Percentiles rank a stretch among this genome's conserved stretches.
Evolutionary conservation across 2,113 vertebrate species (phyloP).

Genomic region (Coracopsis vasa): DNA sequence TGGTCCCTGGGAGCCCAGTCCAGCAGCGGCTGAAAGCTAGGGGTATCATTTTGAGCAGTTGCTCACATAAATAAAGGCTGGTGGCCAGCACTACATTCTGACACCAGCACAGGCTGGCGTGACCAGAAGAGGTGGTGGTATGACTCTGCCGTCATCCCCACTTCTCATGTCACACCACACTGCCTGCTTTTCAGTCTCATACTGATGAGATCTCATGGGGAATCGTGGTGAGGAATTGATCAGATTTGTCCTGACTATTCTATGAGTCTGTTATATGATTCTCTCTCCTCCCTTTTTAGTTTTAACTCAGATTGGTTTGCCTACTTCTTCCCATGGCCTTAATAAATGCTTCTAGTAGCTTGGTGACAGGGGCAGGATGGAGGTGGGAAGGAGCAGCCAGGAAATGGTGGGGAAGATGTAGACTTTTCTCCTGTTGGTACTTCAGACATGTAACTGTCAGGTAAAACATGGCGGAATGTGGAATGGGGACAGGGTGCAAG

Average conservation of each 20-base stretch:
- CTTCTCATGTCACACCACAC: background rate
- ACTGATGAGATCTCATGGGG: background rate
- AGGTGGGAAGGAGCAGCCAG: background rate
- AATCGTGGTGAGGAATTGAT: background rate
- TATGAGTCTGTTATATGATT: background rate
- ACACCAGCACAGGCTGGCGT: background rate
- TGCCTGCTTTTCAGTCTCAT: background rate
- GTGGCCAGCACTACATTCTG: background rate
- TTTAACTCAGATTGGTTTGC: background rate
- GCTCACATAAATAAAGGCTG: background rate
- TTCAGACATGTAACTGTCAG: background rate
- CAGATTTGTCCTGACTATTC: background rate
- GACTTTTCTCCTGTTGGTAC: background rate
- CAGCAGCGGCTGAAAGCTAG: background rate
- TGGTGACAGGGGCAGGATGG: background rate
- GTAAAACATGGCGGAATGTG: background rate
- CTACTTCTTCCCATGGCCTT: background rate
- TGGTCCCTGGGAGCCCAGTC: rapidly evolving
- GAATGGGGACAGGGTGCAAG: background rate
- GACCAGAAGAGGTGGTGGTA: background rate
- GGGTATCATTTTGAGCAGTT: background rate
- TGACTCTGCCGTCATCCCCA: background rate
- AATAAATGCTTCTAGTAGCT: background rate
- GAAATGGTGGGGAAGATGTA: background rate
- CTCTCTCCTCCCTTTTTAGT: background rate